Percentiles rank a stretch among this genome's conserved stretches.
phyloP scores from a whole-genome alignment of 2,797 vertebrate genomes.

The Sebastes iracundus region DNA sequence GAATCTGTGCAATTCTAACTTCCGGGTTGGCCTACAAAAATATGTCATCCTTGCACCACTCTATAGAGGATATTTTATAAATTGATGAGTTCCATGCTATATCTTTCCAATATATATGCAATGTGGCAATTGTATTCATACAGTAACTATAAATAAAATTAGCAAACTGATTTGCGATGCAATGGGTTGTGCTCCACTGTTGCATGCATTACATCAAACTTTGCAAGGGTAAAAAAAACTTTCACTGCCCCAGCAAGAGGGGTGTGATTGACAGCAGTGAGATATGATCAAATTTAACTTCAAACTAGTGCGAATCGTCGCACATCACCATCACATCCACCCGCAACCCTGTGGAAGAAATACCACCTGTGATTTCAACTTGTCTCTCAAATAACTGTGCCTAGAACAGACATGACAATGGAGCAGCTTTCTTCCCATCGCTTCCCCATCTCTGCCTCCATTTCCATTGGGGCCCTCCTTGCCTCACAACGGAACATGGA shows the following conservation, averaged over 20 bases:
- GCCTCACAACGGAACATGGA: conserved; percentile 4
- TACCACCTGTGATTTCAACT: background rate
- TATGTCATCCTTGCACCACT: no score
- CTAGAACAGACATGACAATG: conserved; percentile 13
- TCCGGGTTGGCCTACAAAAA: no score
- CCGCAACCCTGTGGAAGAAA: background rate
- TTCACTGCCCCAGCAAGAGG: background rate
- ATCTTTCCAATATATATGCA: background rate
- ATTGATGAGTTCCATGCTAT: no score
- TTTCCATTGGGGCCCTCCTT: background rate
- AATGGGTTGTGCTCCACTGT: background rate
- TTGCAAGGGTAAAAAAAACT: background rate
- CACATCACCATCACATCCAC: background rate
- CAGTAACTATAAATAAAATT: background rate
- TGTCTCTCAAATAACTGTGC: background rate
- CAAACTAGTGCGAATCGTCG: background rate
- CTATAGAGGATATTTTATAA: no score
- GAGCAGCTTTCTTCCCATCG: rapidly evolving
- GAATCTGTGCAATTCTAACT: no score
- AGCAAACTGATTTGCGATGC: background rate
- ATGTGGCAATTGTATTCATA: background rate
- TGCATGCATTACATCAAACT: background rate
- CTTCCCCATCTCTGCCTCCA: background rate
- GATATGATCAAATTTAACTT: background rate
- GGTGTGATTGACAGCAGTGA: background rate